Base-by-base conservation (phyloP, 2,797 vertebrate genomes). In the Rhincodon typus region DNA sequence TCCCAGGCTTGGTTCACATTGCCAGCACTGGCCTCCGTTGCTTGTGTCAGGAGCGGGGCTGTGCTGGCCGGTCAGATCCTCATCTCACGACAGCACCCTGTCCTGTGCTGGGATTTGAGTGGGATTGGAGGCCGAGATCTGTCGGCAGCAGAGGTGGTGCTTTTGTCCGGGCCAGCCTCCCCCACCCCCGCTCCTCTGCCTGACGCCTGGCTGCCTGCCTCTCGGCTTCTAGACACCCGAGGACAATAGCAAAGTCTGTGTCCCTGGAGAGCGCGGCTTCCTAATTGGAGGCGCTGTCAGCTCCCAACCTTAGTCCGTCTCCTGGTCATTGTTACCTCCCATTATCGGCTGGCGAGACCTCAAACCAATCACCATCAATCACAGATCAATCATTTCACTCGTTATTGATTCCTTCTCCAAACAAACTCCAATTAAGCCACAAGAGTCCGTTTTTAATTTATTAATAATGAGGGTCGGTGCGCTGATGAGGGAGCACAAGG, bases 181-280 rank as follows among this genome's bases (percentile, higher is more conserved):
- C 57, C 57, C 97, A 97, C 97, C 98, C 72, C 86, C 12, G 15
- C 87, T 27, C 86, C 27, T 27, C 98, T 98, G 97, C 97, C 98
- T 98, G 97, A 97, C 98, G 97, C 97, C 97, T 98, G 98, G 97
- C 96, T 97, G 97, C 97, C 96, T 97, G 97, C 97, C 96, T 96
- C 97, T 97, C 97, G 96, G 97, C 97, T 96, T 97, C 94, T 96
- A 96, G 96, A 97, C 97, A 97, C 96, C 97, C 97, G 97, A 96
- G 97, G 96, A 97, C 97, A 96, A 96, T 97, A 95, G 96, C 90
- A 42, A 96, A 94, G 96, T 94, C 79, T 96, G 57, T 23, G 96
- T 70, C 96, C 82, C 96, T 86, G 95, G 88, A 96, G 96, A 97
- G 96, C 94, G 70, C 96, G 96, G 17, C 96, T 97, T 98, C 97